Percentiles rank a stretch among this genome's conserved stretches.
Conservation (phyloP, 2,113 vertebrate genomes). For the Drymodes brunneopygia region DNA sequence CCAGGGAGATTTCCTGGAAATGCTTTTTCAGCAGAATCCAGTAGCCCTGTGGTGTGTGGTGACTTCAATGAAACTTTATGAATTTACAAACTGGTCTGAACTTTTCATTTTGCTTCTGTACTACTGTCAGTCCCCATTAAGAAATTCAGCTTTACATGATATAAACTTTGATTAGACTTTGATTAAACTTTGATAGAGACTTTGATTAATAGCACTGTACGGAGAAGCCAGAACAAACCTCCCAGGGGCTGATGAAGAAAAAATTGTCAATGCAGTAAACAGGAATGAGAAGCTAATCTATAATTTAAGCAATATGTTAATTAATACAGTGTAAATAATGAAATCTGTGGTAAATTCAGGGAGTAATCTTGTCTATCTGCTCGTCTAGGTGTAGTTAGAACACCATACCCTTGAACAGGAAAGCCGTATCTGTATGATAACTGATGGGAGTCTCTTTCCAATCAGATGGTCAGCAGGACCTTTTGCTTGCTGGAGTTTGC, state of each 20-base stretch:
- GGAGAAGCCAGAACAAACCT: not conserved
- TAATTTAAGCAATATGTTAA: slow-evolving; percentile 43
- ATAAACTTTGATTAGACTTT: slow-evolving; percentile 35
- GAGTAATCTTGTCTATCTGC: not conserved
- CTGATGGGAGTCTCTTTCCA: not conserved
- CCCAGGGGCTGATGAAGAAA: not conserved
- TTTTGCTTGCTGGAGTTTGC: not conserved
- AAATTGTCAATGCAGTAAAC: slow-evolving; percentile 9
- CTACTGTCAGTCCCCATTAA: not conserved
- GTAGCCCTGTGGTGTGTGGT: not conserved
- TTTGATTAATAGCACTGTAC: slow-evolving; percentile 22
- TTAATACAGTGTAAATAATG: slow-evolving; percentile 30
- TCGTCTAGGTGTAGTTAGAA: not conserved
- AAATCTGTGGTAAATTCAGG: slow-evolving; percentile 1
- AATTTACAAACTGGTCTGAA: not conserved
- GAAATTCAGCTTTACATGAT: not conserved
- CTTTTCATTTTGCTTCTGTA: not conserved
- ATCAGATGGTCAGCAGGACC: not conserved
- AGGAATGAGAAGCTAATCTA: slow-evolving; percentile 14
- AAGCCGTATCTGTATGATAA: not conserved
- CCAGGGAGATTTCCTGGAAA: not conserved
- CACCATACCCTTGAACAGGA: not conserved
- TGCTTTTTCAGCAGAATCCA: not conserved
- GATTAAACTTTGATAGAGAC: slow-evolving; percentile 45
- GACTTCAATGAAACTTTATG: not conserved